Conservation (phyloP, 2,113 vertebrate species). For the Cephalopterus ornatus region DNA sequence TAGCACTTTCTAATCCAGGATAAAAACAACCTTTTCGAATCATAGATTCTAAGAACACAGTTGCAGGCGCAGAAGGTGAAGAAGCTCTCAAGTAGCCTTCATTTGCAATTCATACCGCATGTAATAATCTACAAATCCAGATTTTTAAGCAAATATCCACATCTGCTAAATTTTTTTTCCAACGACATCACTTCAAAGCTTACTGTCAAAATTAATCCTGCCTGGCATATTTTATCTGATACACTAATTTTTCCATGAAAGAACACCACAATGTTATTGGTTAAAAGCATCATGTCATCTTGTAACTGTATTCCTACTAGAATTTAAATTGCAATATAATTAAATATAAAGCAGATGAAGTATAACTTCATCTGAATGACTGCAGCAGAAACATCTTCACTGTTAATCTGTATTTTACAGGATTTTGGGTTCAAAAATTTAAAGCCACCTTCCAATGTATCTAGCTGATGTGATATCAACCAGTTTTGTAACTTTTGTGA, state of each 20-base stretch:
- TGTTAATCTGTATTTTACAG: not conserved
- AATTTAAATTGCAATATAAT: constrained; percentile 1
- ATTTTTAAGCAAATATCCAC: not conserved
- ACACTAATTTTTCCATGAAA: not conserved
- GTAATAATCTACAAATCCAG: not conserved
- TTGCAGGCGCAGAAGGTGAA: not conserved
- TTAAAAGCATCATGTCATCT: constrained; percentile 2
- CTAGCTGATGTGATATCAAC: not conserved
- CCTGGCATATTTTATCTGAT: not conserved
- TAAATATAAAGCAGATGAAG: constrained; percentile 23
- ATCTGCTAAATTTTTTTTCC: not conserved
- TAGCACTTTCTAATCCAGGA: not conserved
- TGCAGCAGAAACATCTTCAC: not conserved
- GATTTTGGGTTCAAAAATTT: not conserved
- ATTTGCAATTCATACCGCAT: not conserved
- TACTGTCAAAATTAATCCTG: constrained; percentile 26
- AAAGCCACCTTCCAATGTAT: not conserved
- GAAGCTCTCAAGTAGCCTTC: not conserved
- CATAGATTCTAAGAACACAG: not conserved
- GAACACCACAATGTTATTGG: not conserved
- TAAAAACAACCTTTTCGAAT: not conserved
- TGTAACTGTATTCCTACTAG: too few species aligned
- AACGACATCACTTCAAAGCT: not conserved
- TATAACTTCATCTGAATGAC: not conserved
- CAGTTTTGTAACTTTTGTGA: not conserved